Conservation (phyloP, 2,888 invertebrate species). For the Nebria salina region DNA sequence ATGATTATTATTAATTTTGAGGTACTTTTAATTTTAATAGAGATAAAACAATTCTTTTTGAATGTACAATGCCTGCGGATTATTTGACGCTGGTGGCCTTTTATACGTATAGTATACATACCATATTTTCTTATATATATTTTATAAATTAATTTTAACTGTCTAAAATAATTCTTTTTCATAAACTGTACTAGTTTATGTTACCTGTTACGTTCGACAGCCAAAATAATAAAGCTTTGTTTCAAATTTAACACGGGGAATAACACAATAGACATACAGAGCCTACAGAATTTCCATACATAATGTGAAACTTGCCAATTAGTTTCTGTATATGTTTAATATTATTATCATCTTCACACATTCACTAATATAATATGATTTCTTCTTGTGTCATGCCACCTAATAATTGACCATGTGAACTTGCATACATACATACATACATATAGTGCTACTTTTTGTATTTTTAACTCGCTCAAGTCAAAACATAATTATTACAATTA, state of each 20-base stretch:
- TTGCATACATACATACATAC: slow-evolving; percentile 29
- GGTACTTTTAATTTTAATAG: neutral
- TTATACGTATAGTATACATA: too few species aligned
- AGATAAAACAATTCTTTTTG: neutral
- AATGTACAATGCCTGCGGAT: neutral
- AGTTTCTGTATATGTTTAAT: slow-evolving; percentile 5
- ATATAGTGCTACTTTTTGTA: too few species aligned
- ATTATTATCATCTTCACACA: neutral
- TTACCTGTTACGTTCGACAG: neutral
- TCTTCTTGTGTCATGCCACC: slow-evolving; percentile 7
- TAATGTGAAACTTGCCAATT: slow-evolving; percentile 31
- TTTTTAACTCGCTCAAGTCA: too few species aligned
- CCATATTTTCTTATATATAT: too few species aligned
- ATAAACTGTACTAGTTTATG: neutral
- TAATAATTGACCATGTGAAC: slow-evolving; percentile 31
- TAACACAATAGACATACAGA: neutral
- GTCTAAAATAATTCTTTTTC: too few species aligned
- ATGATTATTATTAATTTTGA: neutral
- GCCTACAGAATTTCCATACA: neutral
- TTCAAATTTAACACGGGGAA: neutral
- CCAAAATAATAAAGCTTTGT: neutral
- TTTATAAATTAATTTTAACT: too few species aligned
- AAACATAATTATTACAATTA: too few species aligned
- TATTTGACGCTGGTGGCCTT: neutral
- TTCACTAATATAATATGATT: neutral